Evolutionary conservation across 1,140 invertebrate genomes (phyloP).

Genomic region (Doryteuthis pealeii): DNA sequence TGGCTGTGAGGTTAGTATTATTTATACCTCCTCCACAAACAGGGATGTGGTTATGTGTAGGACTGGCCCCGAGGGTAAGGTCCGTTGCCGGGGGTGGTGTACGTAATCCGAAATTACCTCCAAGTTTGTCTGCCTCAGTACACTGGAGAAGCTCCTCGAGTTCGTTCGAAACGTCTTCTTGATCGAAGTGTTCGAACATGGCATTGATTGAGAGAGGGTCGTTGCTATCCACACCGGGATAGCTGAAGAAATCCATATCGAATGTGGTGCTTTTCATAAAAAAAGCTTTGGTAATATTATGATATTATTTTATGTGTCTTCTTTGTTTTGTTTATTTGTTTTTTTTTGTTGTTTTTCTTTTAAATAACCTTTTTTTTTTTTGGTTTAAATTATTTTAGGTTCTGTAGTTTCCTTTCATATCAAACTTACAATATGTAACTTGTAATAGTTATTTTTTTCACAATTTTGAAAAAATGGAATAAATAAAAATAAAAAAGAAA

Average conservation of each 20-base stretch:
- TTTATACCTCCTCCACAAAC: background rate
- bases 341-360: too few species aligned
- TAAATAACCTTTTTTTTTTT: too few species aligned
- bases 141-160: background rate
- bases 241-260: slow-evolving; percentile 1
- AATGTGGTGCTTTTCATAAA: background rate
- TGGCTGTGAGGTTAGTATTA: background rate
- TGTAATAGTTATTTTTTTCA: too few species aligned
- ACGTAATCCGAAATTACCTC: background rate
- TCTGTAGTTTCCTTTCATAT: too few species aligned
- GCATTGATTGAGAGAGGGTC: background rate
- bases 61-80: background rate
- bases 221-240: background rate
- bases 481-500: too few species aligned
- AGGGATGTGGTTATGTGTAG: background rate
- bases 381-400: too few species aligned
- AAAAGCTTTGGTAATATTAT: too few species aligned
- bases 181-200: background rate
- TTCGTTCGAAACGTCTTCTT: slow-evolving; percentile 3
- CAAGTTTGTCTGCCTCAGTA: background rate
- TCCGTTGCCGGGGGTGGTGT: background rate
- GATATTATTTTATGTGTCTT: too few species aligned
- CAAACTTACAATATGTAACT: too few species aligned
- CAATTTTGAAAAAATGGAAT: too few species aligned
- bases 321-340: too few species aligned